Conservation (phyloP, 2,113 vertebrate genomes). For the Pelecanoides urinatrix region DNA sequence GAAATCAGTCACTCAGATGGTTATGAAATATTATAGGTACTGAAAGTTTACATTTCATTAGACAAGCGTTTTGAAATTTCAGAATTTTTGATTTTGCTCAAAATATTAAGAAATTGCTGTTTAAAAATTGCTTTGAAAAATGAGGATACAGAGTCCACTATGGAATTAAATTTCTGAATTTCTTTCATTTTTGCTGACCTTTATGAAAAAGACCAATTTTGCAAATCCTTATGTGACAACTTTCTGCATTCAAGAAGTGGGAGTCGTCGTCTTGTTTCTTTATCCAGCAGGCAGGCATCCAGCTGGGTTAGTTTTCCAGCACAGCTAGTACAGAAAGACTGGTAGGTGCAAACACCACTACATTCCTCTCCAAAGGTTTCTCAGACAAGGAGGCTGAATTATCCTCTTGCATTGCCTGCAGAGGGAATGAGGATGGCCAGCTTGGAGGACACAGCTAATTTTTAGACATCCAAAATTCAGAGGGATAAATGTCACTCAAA, state of each 20-base stretch:
- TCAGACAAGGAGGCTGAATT: background rate
- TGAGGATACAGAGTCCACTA: accelerated
- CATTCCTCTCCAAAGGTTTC: background rate
- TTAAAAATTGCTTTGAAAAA: background rate
- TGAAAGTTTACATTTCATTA: background rate
- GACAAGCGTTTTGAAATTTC: background rate
- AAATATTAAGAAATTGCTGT: background rate
- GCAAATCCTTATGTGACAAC: background rate
- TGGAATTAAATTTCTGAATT: background rate
- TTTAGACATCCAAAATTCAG: background rate
- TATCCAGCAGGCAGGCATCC: background rate
- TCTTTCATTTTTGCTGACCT: background rate
- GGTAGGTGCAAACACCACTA: background rate
- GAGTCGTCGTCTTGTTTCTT: background rate
- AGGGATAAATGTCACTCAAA: background rate
- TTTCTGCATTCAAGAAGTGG: background rate
- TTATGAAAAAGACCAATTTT: background rate
- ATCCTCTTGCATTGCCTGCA: background rate
- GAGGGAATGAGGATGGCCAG: background rate
- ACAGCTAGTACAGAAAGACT: background rate
- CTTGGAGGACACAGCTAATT: background rate
- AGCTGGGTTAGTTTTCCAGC: background rate
- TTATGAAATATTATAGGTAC: background rate
- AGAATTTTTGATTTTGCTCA: background rate
- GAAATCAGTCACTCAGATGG: background rate